phyloP scores from a whole-genome alignment of 2,113 vertebrate genomes.

The Scalopus aquaticus region DNA sequence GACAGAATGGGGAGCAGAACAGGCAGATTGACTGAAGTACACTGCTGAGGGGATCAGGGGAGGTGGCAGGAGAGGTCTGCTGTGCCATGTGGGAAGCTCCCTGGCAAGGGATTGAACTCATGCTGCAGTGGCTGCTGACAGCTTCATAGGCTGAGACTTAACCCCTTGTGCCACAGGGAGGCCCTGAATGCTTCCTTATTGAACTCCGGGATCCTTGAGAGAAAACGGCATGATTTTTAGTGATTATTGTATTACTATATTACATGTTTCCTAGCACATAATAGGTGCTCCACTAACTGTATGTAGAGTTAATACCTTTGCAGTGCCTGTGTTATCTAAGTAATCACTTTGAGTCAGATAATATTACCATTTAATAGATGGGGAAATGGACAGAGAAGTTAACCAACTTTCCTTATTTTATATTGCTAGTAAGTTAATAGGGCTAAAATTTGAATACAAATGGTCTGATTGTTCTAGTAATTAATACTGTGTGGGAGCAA shows the following conservation, averaged over 20 bases:
- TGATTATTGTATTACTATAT: neutral
- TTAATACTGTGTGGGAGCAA: constrained; percentile 12
- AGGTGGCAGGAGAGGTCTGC: too few relatives aligned
- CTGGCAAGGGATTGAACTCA: too few relatives aligned
- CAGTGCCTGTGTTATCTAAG: neutral
- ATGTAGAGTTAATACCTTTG: too few relatives aligned
- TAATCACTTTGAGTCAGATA: neutral
- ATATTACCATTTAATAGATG: neutral
- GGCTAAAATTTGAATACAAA: neutral
- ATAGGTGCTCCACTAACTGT: neutral
- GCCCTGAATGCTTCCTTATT: neutral
- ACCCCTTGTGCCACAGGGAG: too few relatives aligned
- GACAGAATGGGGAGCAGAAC: too few relatives aligned
- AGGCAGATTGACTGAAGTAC: too few relatives aligned
- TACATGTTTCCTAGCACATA: neutral
- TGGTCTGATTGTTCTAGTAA: neutral
- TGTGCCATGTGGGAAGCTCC: too few relatives aligned
- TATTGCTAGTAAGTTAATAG: neutral
- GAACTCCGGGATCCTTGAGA: neutral
- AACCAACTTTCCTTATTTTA: neutral
- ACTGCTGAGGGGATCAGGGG: too few relatives aligned
- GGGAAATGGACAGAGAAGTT: neutral
- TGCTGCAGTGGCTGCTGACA: too few relatives aligned
- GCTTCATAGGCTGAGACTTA: too few relatives aligned
- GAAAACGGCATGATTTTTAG: neutral